These are phyloP conservation scores for Gadopsis marmoratus DNA, from an alignment of 2,797 vertebrate species.

Conservation along the genomic window DNA sequence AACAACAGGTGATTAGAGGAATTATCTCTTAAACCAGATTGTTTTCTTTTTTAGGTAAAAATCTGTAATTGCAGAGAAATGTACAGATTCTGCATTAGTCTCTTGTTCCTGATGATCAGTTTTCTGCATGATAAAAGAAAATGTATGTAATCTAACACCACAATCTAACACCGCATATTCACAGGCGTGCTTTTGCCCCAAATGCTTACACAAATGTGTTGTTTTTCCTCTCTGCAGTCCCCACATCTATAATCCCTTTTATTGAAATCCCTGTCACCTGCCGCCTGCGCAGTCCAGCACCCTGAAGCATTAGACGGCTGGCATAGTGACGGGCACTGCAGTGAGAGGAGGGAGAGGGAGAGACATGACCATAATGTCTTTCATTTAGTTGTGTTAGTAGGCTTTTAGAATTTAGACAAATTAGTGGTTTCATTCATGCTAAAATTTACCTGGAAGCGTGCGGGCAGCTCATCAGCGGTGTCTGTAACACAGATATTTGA, in stretches of 20 bases:
- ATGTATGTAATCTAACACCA: background rate
- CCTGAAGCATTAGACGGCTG: constrained; percentile 83
- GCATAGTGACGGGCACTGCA: constrained; percentile 79
- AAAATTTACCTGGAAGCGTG: constrained; percentile 25
- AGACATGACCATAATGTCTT: constrained; percentile 54
- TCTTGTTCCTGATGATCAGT: background rate
- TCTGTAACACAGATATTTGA: constrained; percentile 29
- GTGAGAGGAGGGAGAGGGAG: constrained; percentile 47
- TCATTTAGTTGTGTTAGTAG: constrained; percentile 47
- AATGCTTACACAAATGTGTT: constrained; percentile 63
- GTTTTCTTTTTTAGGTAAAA: background rate
- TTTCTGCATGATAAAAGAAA: constrained; percentile 2
- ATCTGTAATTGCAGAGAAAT: background rate
- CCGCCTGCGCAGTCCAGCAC: constrained; percentile 84
- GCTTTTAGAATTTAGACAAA: constrained; percentile 47
- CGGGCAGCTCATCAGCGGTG: constrained; percentile 34
- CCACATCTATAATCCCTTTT: constrained; percentile 87
- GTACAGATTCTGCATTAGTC: background rate
- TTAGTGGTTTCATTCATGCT: constrained; percentile 30
- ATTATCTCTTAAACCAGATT: background rate
- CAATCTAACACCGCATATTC: no score
- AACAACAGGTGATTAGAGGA: background rate
- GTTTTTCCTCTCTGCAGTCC: constrained; percentile 79
- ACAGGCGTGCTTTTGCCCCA: constrained; percentile 51
- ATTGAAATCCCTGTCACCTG: constrained; percentile 89